Evolutionary conservation across 2,888 invertebrate species (phyloP), one percentile per base, ranked within the genome.

Genomic region (Drosophila histrio): DNA sequence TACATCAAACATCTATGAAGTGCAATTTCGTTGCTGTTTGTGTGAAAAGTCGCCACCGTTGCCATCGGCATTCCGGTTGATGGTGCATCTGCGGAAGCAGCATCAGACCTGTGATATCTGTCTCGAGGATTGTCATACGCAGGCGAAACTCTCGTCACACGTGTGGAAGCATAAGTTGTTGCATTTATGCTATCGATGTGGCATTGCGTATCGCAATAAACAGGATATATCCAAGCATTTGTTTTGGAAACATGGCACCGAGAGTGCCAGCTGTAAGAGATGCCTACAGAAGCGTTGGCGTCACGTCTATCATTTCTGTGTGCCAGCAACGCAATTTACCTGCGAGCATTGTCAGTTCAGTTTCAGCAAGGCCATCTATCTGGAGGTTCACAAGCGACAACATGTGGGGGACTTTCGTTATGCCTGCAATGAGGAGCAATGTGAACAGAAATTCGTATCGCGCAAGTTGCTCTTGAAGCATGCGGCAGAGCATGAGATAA

Each of bases 161-260:
- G 96, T 97, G 19, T 97, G 97, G 96, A 97, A 97, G 92, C 97
- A 97, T 89, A 97, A 97, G 91, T 91, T 97, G 36, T 95, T 96
- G 91, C 97, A 97, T 91, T 92, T 96, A 58, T 97, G 97, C 89
- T 97, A 97, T 90, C 94, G 97, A 21, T 97, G 97, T 90, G 96
- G 96, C 28, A 96, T 97, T 71, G 95, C 97, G 0, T 97, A 97
- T 90, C 94, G 96, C 76, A 97, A 97, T 91, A 97, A 97, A 90
- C 95, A 95, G 56, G 97, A 97, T 88, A 97, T 97, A 63, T 96
- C 96, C 13, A 96, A 96, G 89, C 97, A 97, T 92, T 92, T 97
- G 58, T 97, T 97, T 90, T 97, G 97, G 97, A 97, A 97, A 91
- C 97, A 97, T 91, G 97, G 97, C 19, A 97, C 97, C 2, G 96